Conservation (phyloP, 2,888 invertebrate genomes). For the Plagodis pulveraria region DNA sequence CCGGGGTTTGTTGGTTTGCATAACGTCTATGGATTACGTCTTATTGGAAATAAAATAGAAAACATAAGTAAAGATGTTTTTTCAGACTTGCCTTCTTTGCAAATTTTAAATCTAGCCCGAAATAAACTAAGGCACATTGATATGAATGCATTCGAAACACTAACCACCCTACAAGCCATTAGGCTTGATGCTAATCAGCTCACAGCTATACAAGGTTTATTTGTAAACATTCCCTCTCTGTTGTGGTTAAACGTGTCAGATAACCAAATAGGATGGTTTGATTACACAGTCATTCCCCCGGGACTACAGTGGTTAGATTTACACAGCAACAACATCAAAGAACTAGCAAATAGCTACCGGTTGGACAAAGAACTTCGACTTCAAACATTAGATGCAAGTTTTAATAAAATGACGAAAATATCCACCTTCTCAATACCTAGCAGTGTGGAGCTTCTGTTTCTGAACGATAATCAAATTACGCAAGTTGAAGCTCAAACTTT, state of each 20-base stretch:
- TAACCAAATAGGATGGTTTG: conserved; percentile 95
- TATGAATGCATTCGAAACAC: conserved; percentile 91
- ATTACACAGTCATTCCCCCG: conserved; percentile 93
- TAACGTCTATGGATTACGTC: conserved; percentile 93
- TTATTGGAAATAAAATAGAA: conserved; percentile 95
- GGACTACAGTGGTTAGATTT: conserved; percentile 95
- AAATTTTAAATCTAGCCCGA: conserved; percentile 94
- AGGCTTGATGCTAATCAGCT: conserved; percentile 94
- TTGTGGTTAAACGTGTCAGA: conserved; percentile 96
- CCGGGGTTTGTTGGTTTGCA: conserved; percentile 93
- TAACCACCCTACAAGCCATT: conserved; percentile 93
- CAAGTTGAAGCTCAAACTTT: conserved; percentile 95
- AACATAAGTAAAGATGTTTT: conserved; percentile 93
- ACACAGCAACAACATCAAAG: conserved; percentile 93
- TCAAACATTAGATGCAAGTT: conserved; percentile 95
- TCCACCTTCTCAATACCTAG: conserved; percentile 91
- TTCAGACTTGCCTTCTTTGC: conserved; percentile 91
- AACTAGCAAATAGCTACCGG: conserved; percentile 90
- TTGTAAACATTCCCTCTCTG: conserved; percentile 92
- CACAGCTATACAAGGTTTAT: conserved; percentile 92
- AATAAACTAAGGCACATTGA: conserved; percentile 93
- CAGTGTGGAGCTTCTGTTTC: conserved; percentile 93
- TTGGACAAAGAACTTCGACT: conserved; percentile 89
- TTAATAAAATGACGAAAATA: conserved; percentile 93
- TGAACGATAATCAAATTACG: conserved; percentile 95